A percentile compares a stretch with the other conserved stretches of the same genome.
Conservation (phyloP, 2,113 vertebrate genomes). For the Mohoua ochrocephala region DNA sequence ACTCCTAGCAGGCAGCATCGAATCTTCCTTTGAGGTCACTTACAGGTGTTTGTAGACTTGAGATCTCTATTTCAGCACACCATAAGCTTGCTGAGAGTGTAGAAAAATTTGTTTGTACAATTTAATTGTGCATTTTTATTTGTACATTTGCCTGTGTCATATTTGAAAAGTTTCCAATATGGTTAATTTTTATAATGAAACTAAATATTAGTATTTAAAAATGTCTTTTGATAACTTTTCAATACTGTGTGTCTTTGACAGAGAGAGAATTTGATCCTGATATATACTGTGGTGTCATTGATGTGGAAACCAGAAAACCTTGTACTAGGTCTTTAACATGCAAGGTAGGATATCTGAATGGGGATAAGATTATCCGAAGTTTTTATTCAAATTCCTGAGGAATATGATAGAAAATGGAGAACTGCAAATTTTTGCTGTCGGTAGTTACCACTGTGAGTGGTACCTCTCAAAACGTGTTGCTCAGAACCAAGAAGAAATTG, state of each 20-base stretch:
- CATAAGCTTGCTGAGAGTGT: neutral
- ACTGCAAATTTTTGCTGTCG: neutral
- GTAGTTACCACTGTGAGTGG: neutral
- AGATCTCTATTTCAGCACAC: neutral
- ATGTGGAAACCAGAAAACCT: slow-evolving; percentile 93
- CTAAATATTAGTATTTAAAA: neutral
- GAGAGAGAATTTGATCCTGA: slow-evolving; percentile 98
- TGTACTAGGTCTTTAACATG: slow-evolving; percentile 99
- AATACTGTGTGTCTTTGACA: slow-evolving; percentile 55
- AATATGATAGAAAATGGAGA: neutral
- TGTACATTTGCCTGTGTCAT: neutral
- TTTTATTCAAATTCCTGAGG: neutral
- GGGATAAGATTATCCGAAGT: neutral
- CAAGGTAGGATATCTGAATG: slow-evolving; percentile 82
- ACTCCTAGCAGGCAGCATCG: neutral
- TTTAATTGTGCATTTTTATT: neutral
- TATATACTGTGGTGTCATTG: slow-evolving; percentile 96
- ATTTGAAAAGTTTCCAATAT: neutral
- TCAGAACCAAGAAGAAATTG: neutral
- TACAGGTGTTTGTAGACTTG: neutral
- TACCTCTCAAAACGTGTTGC: neutral
- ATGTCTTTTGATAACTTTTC: neutral
- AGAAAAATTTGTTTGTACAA: neutral
- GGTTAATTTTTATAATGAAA: neutral
- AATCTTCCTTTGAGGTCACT: neutral